phyloP scores from a whole-genome alignment of 1,140 invertebrate genomes.

The Aphelenchoides fujianensis region DNA sequence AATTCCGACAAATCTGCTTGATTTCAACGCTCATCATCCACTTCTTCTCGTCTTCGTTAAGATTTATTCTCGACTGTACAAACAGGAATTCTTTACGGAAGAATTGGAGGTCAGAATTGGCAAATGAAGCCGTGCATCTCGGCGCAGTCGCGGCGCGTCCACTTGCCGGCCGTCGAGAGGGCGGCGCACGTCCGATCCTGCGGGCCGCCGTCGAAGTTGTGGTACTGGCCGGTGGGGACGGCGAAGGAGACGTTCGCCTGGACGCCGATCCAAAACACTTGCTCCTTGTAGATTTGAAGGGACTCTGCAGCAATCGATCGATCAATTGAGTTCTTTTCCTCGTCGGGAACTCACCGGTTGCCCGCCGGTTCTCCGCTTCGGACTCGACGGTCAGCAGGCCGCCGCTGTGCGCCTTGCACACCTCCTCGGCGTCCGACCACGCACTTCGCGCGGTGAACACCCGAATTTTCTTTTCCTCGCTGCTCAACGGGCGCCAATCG shows the following conservation, averaged over 20 bases:
- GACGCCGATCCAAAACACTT: conserved; percentile 1
- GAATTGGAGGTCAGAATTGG: not conserved
- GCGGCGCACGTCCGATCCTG: not conserved
- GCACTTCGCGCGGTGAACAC: not conserved
- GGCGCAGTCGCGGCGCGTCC: not conserved
- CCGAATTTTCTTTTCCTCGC: not conserved
- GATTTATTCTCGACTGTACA: not conserved
- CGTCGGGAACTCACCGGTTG: not conserved
- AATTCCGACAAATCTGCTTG: no score
- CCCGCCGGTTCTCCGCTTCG: not conserved
- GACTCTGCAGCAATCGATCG: not conserved
- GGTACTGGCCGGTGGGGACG: not conserved
- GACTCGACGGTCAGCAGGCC: not conserved
- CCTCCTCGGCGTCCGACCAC: not conserved
- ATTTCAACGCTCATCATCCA: no score
- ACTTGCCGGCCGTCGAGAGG: conserved; percentile 7
- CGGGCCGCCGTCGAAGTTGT: not conserved
- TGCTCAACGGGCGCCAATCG: conserved; percentile 7
- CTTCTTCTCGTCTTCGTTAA: conserved; percentile 72
- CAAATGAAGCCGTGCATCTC: conserved; percentile 1
- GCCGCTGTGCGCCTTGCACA: conserved; percentile 8
- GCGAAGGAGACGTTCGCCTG: not conserved
- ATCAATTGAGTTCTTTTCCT: no score
- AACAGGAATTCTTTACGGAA: not conserved
- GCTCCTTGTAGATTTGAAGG: not conserved